Evolutionary conservation across 53 echinoderm and acorn worm species (phyloP).

Genomic region (Luidia sarsii): DNA sequence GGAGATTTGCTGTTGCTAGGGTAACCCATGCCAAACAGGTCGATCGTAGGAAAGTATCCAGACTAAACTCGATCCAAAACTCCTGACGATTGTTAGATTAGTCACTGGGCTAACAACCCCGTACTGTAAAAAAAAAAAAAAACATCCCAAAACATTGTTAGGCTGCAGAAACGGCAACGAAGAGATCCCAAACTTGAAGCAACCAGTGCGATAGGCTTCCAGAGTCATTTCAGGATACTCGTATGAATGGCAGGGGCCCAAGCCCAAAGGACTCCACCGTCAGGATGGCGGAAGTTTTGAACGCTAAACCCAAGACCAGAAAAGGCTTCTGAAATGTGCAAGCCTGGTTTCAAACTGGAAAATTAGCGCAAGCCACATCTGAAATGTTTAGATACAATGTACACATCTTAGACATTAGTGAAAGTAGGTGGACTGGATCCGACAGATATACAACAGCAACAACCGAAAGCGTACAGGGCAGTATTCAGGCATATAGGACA

Average conservation of each 20-base stretch:
- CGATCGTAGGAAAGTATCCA: no score
- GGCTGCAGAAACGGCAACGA: constrained; percentile 60
- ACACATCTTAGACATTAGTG: constrained; percentile 58
- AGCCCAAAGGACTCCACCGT: constrained; percentile 62
- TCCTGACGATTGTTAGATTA: no score
- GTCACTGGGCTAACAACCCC: constrained; percentile 60
- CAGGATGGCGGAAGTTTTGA: constrained; percentile 58
- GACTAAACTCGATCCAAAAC: no score
- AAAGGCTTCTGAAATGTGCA: constrained; percentile 62
- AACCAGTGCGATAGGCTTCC: constrained; percentile 47
- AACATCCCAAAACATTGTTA: no score
- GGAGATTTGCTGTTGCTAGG: no score
- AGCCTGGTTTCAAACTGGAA: constrained; percentile 55
- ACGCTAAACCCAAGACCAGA: constrained; percentile 45
- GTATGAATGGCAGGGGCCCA: constrained; percentile 64
- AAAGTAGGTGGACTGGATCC: constrained; percentile 62
- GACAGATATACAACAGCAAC: constrained; percentile 15
- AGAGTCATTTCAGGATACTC: background rate
- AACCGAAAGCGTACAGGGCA: no score
- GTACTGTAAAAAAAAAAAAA: constrained; percentile 33
- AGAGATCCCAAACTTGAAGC: background rate
- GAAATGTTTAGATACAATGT: constrained; percentile 45
- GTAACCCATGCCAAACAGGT: no score
- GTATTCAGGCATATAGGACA: no score
- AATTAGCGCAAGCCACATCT: constrained; percentile 62